Evolutionary conservation across 2,797 vertebrate species (phyloP), one percentile per base, ranked within the genome.

Genomic region (Acanthopagrus latus): DNA sequence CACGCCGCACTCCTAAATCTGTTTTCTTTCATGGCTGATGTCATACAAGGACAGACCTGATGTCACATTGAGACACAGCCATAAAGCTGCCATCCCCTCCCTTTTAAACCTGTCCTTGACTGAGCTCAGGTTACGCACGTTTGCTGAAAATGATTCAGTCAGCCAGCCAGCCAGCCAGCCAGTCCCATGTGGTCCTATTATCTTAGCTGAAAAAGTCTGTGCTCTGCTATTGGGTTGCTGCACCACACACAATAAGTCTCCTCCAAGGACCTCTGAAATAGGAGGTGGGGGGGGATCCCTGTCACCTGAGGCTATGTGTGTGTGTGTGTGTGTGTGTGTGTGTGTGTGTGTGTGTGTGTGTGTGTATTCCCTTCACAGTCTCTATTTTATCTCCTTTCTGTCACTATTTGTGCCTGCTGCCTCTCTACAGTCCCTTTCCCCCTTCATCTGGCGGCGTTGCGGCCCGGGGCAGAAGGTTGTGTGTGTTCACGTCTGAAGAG

Each of bases 161-260:
- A 56, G 66, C 11, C 44, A 75, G 57, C 27, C 86, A 88, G 76
- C 11, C 38, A 75, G 57, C 38, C 64, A 71, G 64, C 17, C 80
- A 8, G 86, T 93, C 92, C 92, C 93, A 86, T 87, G 92, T 89
- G 92, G 91, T 86, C 89, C 66, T 83, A 93, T 94, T 94, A 93
- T 90, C 66, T 63, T 70, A 44, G 74, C 81, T 85, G 68, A 79
- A 38, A 86, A 87, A 71, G 75, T 77, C 83, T 65, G 77, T 47
- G 58, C 75, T 64, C 50, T 77, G 85, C 87, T 80, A 41, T 55
- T 64, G 48, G 76, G 54, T 23, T 71, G 66, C 64, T 44, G 80
- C 82, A 76, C 27, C 27, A 74, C 80, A 69, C 82, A 93, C 91
- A 92, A 89, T 90, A 81, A 75, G 82, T 86, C 90, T 88, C 71